Base-by-base conservation (phyloP, 2,113 vertebrate species). In the Prunella fulvescens region DNA sequence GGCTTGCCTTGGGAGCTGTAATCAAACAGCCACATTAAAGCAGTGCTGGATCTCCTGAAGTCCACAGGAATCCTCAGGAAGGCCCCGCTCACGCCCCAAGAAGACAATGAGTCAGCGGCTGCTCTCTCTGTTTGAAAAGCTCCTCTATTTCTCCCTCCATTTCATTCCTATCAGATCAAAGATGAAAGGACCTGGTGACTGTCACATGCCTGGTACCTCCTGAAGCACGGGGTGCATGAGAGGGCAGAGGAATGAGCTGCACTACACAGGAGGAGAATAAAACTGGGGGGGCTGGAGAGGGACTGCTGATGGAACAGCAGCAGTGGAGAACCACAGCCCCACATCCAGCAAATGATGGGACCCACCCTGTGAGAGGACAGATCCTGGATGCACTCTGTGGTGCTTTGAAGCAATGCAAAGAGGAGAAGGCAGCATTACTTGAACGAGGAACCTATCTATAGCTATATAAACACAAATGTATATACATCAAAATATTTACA, bases 21-120 rank as follows among this genome's bases (percentile, higher is more conserved):
- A 95, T 92, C 88, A 93, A 93, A 93, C 54, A 24, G 44, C 7
- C 76, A 83, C 71, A 94, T 94, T 83, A 96, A 96, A 96, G 72
- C 90, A 88, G 80, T 0, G 14, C 79, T 88, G 90, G 71, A 64
- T 97, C 66, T 93, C 88, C 85, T 92, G 76, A 92, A 93, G 88
- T 60, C 90, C 94, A 83, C 79, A 92, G 82, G 92, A 92, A 93
- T 64, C 57, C 82, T 95, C 69, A 93, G 72, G 93, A 96, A 90
- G 88, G 76, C 50, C 84, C 66, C 0, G 7, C 81, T 92, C 73
- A n/a, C 1, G 11, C 65, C 64, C 62, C 3, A 33, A 67, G 80
- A 96, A 90, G 80, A 77, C 88, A 94, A 73, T 56, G 82, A 95
- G 80, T 90, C 88, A 86, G 64, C 3, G 6, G 64, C 85, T 83